These are phyloP conservation scores for Oasisia sp. DNA, from an alignment of 2,888 invertebrate species.

Conservation along the genomic window DNA sequence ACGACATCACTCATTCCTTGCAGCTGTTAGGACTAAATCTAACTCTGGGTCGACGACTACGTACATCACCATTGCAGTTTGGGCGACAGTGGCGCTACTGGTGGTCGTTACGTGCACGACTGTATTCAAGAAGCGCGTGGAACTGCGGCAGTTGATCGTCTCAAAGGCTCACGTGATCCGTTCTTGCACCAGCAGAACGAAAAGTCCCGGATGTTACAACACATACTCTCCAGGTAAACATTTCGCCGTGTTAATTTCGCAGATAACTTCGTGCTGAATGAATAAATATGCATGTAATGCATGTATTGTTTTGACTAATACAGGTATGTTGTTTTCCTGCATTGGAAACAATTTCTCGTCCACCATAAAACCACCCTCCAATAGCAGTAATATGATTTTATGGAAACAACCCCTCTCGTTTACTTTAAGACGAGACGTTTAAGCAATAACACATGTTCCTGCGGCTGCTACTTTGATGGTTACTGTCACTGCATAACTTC, in stretches of 20 bases:
- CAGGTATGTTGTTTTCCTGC: too few species aligned
- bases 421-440: too few species aligned
- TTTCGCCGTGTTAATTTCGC: background rate
- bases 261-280: background rate
- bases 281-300: too few species aligned
- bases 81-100: background rate
- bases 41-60: background rate
- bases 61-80: background rate
- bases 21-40: background rate
- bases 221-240: background rate
- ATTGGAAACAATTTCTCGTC: too few species aligned
- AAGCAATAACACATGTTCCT: background rate
- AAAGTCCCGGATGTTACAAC: background rate
- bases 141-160: background rate
- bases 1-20: background rate
- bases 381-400: too few species aligned
- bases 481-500: background rate
- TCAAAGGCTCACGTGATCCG: background rate
- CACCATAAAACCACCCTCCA: too few species aligned
- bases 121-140: background rate
- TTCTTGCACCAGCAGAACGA: background rate
- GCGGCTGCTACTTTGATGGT: background rate
- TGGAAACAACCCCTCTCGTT: too few species aligned
- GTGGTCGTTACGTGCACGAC: background rate
- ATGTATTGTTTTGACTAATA: too few species aligned